Base-by-base conservation (phyloP, 1,140 invertebrate genomes). In the Diploscapter pachys region DNA sequence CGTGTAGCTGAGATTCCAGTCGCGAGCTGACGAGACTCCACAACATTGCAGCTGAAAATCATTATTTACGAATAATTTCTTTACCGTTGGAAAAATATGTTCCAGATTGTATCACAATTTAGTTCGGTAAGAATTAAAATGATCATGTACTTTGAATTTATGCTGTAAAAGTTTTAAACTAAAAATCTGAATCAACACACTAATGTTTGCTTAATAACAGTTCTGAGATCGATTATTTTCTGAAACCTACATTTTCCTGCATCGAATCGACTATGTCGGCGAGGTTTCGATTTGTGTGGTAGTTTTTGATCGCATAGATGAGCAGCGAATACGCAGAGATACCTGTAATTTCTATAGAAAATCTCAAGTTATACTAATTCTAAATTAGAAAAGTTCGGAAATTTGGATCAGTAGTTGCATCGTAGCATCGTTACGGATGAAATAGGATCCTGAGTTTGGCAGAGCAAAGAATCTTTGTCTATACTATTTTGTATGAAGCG, bases 1-100 rank as follows among this genome's bases (percentile, higher is more conserved):
- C 65, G 85, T 82, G 48, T 85, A 83, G 72, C 75, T 86, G 59
- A 83, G 63, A n/a, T 82, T 75, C 83, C 83, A 85, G 67, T 85
- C 83, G 31, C 80, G 78, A 68, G 77, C 63, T 5, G 83, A 85
- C 9, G 81, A 83, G 6, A 78, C 83, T 13, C 83, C 83, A 78
- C 83, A 85, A 63, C 83, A 85, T 78, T 85, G 83, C 13, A 85
- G 64, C 83, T 85, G 49, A 73, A 84, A 78, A 59, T 59, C 9
- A 59, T 59, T 31, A 11, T 59, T 59, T 11, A 59, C 57, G 57
- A 59, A 11, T 59, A 59, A 31, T 59, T 59, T 59, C 9, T 59
- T 59, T 59, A 11, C 57, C 57, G 57, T 11, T 11, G 57, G 31
- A 31, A 31, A 31, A 31, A 31, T 31, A 31, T 31, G 31, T 31